These are phyloP conservation scores for Acleris sparsana DNA, from an alignment of 2,888 invertebrate genomes.

Conservation along the genomic window DNA sequence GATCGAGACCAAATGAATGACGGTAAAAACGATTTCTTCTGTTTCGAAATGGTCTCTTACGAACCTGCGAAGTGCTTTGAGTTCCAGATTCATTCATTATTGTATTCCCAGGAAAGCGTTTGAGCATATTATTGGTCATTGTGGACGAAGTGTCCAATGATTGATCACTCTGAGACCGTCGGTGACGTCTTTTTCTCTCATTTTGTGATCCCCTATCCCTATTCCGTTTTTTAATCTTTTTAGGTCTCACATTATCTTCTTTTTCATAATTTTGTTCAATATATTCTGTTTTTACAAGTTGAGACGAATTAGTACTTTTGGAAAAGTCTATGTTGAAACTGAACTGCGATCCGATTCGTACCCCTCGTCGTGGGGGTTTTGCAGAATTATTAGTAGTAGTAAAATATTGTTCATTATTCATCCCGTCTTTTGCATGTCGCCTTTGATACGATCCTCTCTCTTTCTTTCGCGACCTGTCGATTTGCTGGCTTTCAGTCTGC, in stretches of 20 bases:
- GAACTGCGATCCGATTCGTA: background rate
- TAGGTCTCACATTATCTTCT: background rate
- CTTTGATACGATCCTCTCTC: too few relatives aligned
- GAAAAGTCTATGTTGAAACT: background rate
- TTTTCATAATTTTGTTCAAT: background rate
- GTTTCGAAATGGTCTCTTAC: background rate
- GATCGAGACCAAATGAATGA: conserved; percentile 27
- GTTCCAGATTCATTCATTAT: background rate
- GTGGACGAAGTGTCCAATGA: background rate
- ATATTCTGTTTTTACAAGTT: background rate
- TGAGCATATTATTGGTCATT: background rate
- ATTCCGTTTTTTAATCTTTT: background rate
- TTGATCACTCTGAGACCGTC: background rate
- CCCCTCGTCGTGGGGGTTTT: background rate
- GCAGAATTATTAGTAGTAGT: background rate
- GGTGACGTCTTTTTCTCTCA: background rate
- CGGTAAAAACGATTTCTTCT: too few relatives aligned
- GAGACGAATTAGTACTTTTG: background rate
- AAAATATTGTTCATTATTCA: too few relatives aligned
- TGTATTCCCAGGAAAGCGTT: background rate
- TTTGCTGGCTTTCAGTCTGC: background rate
- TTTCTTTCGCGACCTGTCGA: too few relatives aligned
- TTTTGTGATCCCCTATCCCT: background rate
- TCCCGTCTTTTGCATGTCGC: too few relatives aligned
- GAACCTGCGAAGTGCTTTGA: background rate